Evolutionary conservation across 2,888 invertebrate genomes (phyloP).

Genomic region (Eupeodes latifasciatus): DNA sequence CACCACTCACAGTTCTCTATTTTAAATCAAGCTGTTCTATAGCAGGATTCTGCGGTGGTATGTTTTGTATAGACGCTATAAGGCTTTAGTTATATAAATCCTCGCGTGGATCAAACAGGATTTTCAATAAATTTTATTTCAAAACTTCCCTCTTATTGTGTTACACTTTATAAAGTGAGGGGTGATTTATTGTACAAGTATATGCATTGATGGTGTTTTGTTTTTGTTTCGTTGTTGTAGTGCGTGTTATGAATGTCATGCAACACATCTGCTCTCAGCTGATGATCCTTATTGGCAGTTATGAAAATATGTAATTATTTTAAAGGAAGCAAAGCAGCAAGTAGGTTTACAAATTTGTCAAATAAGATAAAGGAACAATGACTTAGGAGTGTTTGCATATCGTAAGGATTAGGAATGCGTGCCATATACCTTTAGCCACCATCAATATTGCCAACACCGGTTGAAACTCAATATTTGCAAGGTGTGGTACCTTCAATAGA

Average conservation of each 20-base stretch:
- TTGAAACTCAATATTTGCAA: not conserved
- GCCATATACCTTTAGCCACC: not conserved
- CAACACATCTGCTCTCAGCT: slow-evolving; percentile 72
- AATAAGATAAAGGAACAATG: too few relatives aligned
- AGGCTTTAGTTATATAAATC: not conserved
- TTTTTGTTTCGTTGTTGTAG: not conserved
- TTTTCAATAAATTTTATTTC: slow-evolving; percentile 41
- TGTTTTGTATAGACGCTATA: not conserved
- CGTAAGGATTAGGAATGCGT: too few relatives aligned
- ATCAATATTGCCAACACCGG: too few relatives aligned
- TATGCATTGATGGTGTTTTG: slow-evolving; percentile 58
- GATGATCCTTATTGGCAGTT: slow-evolving; percentile 68
- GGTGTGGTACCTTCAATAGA: too few relatives aligned
- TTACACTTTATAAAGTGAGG: slow-evolving; percentile 45
- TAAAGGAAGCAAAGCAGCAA: not conserved
- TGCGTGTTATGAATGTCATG: not conserved
- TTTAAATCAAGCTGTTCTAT: slow-evolving; percentile 37
- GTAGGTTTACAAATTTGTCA: not conserved
- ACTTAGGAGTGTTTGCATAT: too few relatives aligned
- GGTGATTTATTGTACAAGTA: slow-evolving; percentile 61
- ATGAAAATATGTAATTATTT: slow-evolving; percentile 47
- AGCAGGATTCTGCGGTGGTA: slow-evolving; percentile 1
- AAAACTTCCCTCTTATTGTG: not conserved
- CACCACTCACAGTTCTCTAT: not conserved
- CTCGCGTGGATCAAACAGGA: slow-evolving; percentile 30